phyloP scores from a whole-genome alignment of 2,113 vertebrate species.

The Lophius piscatorius region DNA sequence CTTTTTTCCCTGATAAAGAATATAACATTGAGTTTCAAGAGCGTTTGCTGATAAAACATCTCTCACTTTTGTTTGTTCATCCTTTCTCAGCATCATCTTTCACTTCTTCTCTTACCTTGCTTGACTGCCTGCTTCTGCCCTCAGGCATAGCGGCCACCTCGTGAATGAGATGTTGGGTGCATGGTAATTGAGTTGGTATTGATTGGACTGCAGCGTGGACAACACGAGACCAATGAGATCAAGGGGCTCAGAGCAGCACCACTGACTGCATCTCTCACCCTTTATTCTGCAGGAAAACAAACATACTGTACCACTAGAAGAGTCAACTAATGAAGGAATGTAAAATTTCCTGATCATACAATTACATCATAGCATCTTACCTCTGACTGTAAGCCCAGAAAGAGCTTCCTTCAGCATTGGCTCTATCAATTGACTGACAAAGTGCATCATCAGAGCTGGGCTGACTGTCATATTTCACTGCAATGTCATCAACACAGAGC shows the following conservation, averaged over 20 bases:
- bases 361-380: slow-evolving; percentile 17
- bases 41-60: slow-evolving; percentile 30
- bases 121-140: slow-evolving; percentile 46
- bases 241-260: slow-evolving; percentile 57
- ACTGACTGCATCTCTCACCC: slow-evolving; percentile 48
- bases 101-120: slow-evolving; percentile 49
- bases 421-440: slow-evolving; percentile 47
- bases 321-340: slow-evolving; percentile 6
- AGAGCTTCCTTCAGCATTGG: slow-evolving; percentile 33
- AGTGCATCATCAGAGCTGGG: slow-evolving; percentile 38
- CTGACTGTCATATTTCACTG: slow-evolving; percentile 64
- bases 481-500: slow-evolving; percentile 56
- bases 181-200: slow-evolving; percentile 80
- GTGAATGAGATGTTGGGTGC: slow-evolving; percentile 76
- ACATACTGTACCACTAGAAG: slow-evolving; percentile 28
- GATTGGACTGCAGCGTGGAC: slow-evolving; percentile 81
- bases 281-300: slow-evolving; percentile 57
- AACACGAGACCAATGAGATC: slow-evolving; percentile 62
- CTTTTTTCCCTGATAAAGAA: slow-evolving; percentile 45
- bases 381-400: slow-evolving; percentile 17
- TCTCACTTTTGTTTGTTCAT: slow-evolving; percentile 38
- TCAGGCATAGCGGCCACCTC: slow-evolving; percentile 49
- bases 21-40: slow-evolving; percentile 33
- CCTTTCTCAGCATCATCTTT: slow-evolving; percentile 36
- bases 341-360: slow-evolving; percentile 25